A percentile compares a stretch with the other conserved stretches of the same genome.
Evolutionary conservation across 2,797 vertebrate genomes (phyloP).

Genomic region (Chaetodon trifasciatus): DNA sequence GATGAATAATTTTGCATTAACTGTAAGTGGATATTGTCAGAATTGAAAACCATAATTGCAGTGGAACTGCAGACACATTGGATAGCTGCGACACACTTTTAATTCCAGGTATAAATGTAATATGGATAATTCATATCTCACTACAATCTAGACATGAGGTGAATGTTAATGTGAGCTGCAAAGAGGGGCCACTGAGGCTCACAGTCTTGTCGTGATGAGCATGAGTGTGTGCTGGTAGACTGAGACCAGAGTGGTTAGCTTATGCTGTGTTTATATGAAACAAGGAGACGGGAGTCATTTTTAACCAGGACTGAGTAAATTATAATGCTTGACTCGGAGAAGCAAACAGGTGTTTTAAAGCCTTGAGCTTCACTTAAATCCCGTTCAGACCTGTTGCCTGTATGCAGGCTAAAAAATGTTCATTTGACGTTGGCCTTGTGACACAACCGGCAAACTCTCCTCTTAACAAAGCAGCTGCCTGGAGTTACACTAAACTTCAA

Average conservation of each 20-base stretch:
- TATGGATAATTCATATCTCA: constrained; percentile 69
- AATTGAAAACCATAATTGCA: constrained; percentile 46
- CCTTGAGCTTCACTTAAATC: background rate
- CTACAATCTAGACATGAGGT: constrained; percentile 51
- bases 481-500: constrained; percentile 37
- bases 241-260: constrained; percentile 12
- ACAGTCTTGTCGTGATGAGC: constrained; percentile 34
- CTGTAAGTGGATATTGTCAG: constrained; percentile 42
- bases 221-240: constrained; percentile 13
- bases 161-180: constrained; percentile 54
- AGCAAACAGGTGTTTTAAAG: constrained; percentile 13
- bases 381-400: constrained; percentile 26
- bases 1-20: constrained; percentile 42
- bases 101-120: constrained; percentile 66
- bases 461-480: constrained; percentile 17
- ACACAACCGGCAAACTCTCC: constrained; percentile 15
- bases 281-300: constrained; percentile 2
- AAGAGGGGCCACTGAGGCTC: constrained; percentile 26
- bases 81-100: constrained; percentile 45
- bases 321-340: background rate
- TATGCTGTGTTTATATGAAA: constrained; percentile 19
- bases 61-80: constrained; percentile 25
- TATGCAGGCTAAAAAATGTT: background rate
- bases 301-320: constrained; percentile 11
- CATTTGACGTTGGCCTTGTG: constrained; percentile 21